Base-by-base conservation (phyloP, 2,113 vertebrate species). In the Ctenodactylus gundi region DNA sequence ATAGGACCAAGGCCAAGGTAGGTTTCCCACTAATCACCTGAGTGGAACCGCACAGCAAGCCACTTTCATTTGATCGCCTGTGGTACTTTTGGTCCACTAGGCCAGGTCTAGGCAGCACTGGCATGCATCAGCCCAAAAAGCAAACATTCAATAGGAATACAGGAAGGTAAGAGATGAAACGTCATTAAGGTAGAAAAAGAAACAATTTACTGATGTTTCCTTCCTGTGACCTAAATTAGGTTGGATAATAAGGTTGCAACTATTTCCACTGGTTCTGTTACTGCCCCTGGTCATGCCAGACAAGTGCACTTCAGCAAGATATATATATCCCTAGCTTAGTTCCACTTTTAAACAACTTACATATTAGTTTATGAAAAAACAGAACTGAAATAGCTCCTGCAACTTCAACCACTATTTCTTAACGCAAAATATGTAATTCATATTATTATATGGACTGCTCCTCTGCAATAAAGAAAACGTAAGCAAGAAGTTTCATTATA, bases 381-480 rank as follows among this genome's bases (percentile, higher is more conserved):
- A 75, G 39, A 90, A 73, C 53, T 49, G 17, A 90, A n/a, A 44
- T 15, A 86, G 44, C 36, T 93, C n/a, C 49, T 67, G 1, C 17
- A 80, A 70, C 77, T 90, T 93, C 62, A 85, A 94, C 75, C 27
- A 91, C 20, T 80, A 49, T 46, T 64, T 95, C 14, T 29, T 70
- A 51, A 21, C 29, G 85, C 25, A 62, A 91, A 46, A 68, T 17
- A 27, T 60, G 51, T n/a, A 20, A 64, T 17, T 78, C 76, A 78
- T 46, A 65, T 4, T 39, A 49, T 46, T 7, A 53, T 46, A 21
- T 62, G 49, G 20, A 53, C 2, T 53, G 7, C 49, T 67, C 60
- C 55, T 73, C 64, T 76, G 39, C 7, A 78, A 53, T 57, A 10
- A 17, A 39, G 34, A 85, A 72, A 94, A 93, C 23, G 9, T n/a